Evolutionary conservation across 2,888 invertebrate species (phyloP), one percentile per base, ranked within the genome.

Genomic region (Drosophila aldrichi): DNA sequence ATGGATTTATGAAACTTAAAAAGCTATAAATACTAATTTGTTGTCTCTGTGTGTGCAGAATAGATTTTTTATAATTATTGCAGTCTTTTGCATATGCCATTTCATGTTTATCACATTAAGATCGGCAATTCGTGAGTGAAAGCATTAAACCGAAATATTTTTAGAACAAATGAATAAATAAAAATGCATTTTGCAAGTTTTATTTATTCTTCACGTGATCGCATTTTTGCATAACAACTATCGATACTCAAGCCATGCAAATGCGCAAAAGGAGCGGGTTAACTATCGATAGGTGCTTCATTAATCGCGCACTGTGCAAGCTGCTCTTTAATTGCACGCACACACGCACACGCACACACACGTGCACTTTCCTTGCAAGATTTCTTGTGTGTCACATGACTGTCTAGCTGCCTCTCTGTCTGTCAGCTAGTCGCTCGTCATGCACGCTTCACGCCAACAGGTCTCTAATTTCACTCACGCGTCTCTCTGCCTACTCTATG

Each of bases 371-470:
- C 18, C n/a, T 62, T 63, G 22, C 9, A n/a, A 49, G 9, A 20
- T 20, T 52, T 46, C n/a, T 10, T 48, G 38, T 51, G 22, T 46
- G 29, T 54, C 61, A 25, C 36, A 34, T 41, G 51, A 8, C 48
- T 52, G 70, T 40, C 78, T 25, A 25, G 25, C 32, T 36, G 14
- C 5, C 16, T 38, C 16, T n/a, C 48, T 55, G 66, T 44, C 78
- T 51, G 66, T 44, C 78, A 20, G 34, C 49, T 52, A 22, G 57
- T 55, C 71, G 51, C 22, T 62, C 70, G 70, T 74, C 81, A 77
- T 22, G 56, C 74, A 74, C 61, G 73, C 69, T 77, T 77, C 74
- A 77, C 65, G 79, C 73, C 75, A 85, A 85, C 88, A 80, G 85
- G 82, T 85, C 74, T 88, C 77, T 72, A 68, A 72, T 80, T 80